Conservation (phyloP, 2,113 vertebrate species). For the Rhabdomys dilectus region DNA sequence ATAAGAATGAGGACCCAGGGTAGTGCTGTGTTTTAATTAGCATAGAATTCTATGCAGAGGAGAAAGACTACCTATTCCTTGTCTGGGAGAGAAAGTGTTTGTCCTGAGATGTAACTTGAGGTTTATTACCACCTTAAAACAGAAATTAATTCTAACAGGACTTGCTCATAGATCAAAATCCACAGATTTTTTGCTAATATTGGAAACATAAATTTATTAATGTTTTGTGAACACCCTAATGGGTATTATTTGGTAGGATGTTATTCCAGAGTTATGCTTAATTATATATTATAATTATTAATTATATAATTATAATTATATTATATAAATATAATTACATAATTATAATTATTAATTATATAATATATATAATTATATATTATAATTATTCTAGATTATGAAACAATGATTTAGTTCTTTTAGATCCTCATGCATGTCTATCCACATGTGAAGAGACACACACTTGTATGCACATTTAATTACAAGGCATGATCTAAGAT, state of each 20-base stretch:
- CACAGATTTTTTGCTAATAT: slow-evolving; percentile 21
- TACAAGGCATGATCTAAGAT: background rate
- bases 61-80: background rate
- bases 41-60: slow-evolving; percentile 17
- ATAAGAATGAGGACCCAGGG: background rate
- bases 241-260: background rate
- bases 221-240: background rate
- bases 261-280: background rate
- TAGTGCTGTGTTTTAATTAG: slow-evolving; percentile 30
- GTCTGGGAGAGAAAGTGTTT: background rate
- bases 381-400: background rate
- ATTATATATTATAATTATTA: no score
- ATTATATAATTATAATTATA: no score
- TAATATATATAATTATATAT: no score
- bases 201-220: background rate
- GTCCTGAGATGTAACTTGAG: background rate
- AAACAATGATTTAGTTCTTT: background rate
- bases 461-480: background rate
- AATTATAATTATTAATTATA: no score
- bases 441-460: background rate
- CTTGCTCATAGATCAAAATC: slow-evolving; percentile 13
- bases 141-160: slow-evolving; percentile 55
- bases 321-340: no score
- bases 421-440: background rate
- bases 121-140: background rate